phyloP scores from a whole-genome alignment of 2,888 invertebrate genomes.

The Sinhomidia bicolor region DNA sequence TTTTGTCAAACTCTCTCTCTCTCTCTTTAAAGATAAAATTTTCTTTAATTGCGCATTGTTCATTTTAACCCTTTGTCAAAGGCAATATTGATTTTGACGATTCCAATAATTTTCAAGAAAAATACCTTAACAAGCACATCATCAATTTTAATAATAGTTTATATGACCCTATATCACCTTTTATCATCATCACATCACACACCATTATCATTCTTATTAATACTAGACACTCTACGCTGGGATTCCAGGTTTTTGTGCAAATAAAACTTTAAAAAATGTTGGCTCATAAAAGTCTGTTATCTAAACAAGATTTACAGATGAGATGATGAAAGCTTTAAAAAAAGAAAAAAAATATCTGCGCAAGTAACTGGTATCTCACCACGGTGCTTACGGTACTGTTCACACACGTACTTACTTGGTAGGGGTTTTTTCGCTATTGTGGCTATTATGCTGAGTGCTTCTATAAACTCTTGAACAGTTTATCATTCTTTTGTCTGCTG shows the following conservation, averaged over 20 bases:
- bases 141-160: too few relatives aligned
- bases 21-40: too few relatives aligned
- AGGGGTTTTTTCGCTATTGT: neutral
- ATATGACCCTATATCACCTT: too few relatives aligned
- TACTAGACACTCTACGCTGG: too few relatives aligned
- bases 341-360: neutral
- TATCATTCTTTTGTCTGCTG: neutral
- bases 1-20: too few relatives aligned
- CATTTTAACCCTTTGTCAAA: too few relatives aligned
- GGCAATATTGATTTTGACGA: neutral
- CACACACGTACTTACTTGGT: neutral
- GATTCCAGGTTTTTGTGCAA: neutral
- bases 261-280: neutral
- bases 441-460: too few relatives aligned
- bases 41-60: too few relatives aligned
- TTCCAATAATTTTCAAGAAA: too few relatives aligned
- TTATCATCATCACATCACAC: too few relatives aligned
- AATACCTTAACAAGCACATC: too few relatives aligned
- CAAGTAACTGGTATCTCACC: slow-evolving; percentile 15
- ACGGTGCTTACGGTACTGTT: neutral
- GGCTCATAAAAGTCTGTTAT: slow-evolving; percentile 2
- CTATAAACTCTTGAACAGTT: neutral
- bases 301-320: slow-evolving; percentile 21
- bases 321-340: slow-evolving; percentile 21
- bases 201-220: too few relatives aligned